Evolutionary conservation across 53 echinoderm and acorn worm species (phyloP), one percentile per base, ranked within the genome.

Genomic region (Holothuria leucospilota): DNA sequence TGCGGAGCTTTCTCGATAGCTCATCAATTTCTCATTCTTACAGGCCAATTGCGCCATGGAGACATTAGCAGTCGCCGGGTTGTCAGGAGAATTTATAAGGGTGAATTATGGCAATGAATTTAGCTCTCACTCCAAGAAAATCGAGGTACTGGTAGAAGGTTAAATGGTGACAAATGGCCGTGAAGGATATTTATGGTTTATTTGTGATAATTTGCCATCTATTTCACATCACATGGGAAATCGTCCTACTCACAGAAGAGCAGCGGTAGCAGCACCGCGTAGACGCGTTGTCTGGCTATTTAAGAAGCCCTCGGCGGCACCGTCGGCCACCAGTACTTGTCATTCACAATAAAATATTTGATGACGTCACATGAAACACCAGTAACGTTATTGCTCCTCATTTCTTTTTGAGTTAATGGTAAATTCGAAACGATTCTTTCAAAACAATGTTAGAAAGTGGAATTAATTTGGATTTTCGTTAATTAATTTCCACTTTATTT

Each of bases 21-120:
- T 75, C 75, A 75, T 75, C 75, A 75, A 75, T 75, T 75, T 75
- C 52, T 13, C 28, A 26, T 75, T 75, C 53, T 51, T 52, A 51
- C 75, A 75, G 75, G 75, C 75, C 75, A 75, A 75, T 75, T 75
- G 75, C 51, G 75, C 75, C 75, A 75, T 42, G 51, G 75, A 75
- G 75, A 75, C 75, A 27, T 49, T 24, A 21, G 51, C 49, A 16
- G 51, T 75, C 75, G 49, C 75, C 51, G 52, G 49, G 27, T 49
- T 51, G 51, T 27, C 51, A 51, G 27, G 75, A 23, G 39, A 42
- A 52, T 75, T 75, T 75, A 75, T 52, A 75, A 75, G 75, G 51
- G 21, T 75, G 51, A 75, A 15, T 75, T 75, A 75, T n/a, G 28
- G 75, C 75, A 49, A 51, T 75, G 75, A 25, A 52, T 23, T 75